Conservation (phyloP, 2,113 vertebrate genomes). For the Gymnogyps californianus region DNA sequence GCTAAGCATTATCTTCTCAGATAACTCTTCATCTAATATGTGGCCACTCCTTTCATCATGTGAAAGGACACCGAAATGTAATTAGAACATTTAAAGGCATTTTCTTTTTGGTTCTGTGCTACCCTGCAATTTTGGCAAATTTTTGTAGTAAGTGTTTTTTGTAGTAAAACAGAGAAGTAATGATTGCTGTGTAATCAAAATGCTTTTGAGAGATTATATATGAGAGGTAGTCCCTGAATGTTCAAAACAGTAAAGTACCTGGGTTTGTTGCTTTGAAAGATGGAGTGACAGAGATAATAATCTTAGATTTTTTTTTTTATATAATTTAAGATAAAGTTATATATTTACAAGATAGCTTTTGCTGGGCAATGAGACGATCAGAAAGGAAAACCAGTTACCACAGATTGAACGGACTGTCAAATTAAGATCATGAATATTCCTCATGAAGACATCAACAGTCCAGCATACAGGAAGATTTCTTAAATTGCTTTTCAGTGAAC, state of each 20-base stretch:
- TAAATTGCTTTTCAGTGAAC: neutral
- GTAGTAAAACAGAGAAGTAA: neutral
- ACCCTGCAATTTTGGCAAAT: neutral
- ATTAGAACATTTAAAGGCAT: neutral
- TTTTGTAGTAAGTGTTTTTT: neutral
- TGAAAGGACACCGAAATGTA: neutral
- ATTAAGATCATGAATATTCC: neutral
- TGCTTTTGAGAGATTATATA: neutral
- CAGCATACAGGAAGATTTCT: neutral
- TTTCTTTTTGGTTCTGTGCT: neutral
- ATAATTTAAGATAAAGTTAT: too few species aligned
- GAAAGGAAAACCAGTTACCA: neutral
- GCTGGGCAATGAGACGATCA: too few species aligned
- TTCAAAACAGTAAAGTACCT: neutral
- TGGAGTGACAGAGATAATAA: neutral
- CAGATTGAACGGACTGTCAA: neutral
- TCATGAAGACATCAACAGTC: neutral
- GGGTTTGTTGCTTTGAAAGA: neutral
- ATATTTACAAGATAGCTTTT: too few species aligned
- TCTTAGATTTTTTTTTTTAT: neutral
- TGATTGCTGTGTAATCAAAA: neutral
- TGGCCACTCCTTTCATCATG: neutral
- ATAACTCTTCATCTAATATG: neutral
- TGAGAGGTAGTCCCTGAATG: neutral
- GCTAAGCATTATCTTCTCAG: neutral